phyloP scores from a whole-genome alignment of 2,797 vertebrate species.

The Semotilus atromaculatus region DNA sequence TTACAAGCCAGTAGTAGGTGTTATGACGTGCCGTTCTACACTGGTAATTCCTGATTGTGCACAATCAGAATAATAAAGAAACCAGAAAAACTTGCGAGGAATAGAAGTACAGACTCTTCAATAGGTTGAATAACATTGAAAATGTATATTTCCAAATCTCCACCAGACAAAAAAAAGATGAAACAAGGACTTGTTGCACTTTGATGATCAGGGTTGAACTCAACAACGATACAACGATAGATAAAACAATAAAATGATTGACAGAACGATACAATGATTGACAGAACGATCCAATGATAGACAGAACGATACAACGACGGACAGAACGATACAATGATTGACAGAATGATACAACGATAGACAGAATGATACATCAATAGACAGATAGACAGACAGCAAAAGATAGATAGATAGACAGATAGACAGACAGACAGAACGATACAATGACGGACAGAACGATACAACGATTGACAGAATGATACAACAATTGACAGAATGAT shows the following conservation, averaged over 20 bases:
- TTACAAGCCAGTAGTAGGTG: too few species aligned
- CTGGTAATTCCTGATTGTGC: too few species aligned
- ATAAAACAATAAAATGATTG: background rate
- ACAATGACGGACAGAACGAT: fast-evolving
- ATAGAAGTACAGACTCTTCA: background rate
- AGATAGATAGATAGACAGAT: fast-evolving
- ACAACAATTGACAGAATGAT: fast-evolving
- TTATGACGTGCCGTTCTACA: too few species aligned
- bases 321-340: too few species aligned
- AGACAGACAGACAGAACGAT: too few species aligned
- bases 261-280: too few species aligned
- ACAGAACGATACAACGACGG: too few species aligned
- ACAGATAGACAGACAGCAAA: too few species aligned
- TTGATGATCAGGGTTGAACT: too few species aligned
- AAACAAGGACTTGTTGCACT: background rate
- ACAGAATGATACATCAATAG: fast-evolving
- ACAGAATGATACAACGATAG: too few species aligned
- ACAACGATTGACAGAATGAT: background rate
- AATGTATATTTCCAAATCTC: background rate
- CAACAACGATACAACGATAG: background rate
- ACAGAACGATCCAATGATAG: too few species aligned
- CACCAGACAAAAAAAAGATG: too few species aligned
- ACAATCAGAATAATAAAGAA: background rate
- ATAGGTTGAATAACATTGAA: background rate
- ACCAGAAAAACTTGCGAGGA: background rate